These are phyloP conservation scores for Malurus melanocephalus DNA, from an alignment of 2,113 vertebrate genomes.

Conservation along the genomic window DNA sequence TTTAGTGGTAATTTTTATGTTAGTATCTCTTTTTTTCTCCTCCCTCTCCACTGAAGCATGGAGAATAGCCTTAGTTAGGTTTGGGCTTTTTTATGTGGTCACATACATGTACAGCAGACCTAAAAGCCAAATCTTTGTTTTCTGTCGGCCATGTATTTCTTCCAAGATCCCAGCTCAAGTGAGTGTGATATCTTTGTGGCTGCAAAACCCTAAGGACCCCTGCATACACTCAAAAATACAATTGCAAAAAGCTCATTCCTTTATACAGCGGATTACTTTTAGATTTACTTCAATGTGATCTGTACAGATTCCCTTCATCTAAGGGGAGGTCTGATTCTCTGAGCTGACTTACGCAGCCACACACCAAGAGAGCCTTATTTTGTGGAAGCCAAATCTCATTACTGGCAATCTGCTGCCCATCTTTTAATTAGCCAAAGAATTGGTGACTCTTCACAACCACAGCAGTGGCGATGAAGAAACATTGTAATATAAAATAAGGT, in stretches of 20 bases:
- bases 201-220: constrained; percentile 73
- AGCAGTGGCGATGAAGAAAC: constrained; percentile 9
- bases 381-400: constrained; percentile 63
- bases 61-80: not conserved
- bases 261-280: constrained; percentile 82
- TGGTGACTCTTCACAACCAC: constrained; percentile 33
- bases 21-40: not conserved
- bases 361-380: constrained; percentile 68
- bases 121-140: constrained; percentile 29
- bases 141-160: not conserved
- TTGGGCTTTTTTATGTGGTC: not conserved
- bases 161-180: constrained; percentile 20
- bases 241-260: constrained; percentile 80
- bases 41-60: not conserved
- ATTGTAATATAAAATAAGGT: constrained; percentile 22
- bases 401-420: constrained; percentile 64
- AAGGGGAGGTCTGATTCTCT: constrained; percentile 85
- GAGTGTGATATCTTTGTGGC: constrained; percentile 23
- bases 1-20: not conserved
- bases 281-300: constrained; percentile 84
- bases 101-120: constrained; percentile 1
- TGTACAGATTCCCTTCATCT: constrained; percentile 81
- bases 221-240: constrained; percentile 79
- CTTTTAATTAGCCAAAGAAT: constrained; percentile 60
- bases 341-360: constrained; percentile 82